Evolutionary conservation across 2,113 vertebrate species (phyloP), one percentile per base, ranked within the genome.

Genomic region (Gymnogyps californianus): DNA sequence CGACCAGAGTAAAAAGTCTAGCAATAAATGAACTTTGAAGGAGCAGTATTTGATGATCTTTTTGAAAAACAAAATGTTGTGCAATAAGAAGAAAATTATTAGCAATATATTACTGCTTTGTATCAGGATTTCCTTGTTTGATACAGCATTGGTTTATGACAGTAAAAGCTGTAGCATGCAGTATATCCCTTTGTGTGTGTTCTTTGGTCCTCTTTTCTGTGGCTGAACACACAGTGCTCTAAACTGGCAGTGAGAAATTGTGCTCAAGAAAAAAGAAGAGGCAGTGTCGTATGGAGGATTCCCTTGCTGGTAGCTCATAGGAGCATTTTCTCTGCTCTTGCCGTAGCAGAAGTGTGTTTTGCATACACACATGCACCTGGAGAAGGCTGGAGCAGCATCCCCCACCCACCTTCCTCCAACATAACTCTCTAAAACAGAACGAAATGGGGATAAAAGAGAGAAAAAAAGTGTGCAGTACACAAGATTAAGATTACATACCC

Each of bases 271-370:
- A 55, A 86, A 66, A 26, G 21, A 94, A 51, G 29, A 59, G 26
- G 29, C 36, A 6, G 15, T 17, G 13, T 26, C 0, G 0, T 69
- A 28, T 24, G 8, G 10, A 84, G 18, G 14, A 34, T 74, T 89
- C 32, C 47, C 17, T 40, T 75, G 55, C 40, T 62, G 69, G 34
- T 42, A 40, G 42, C 15, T 87, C 38, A 7, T 10, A 46, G 36
- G 10, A 78, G 42, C n/a, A 57, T 70, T 81, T 61, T 25, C 25
- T 75, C 36, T 46, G 15, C 36, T 49, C 47, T 72, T 80, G 26
- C 32, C 6, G 0, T 2, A 21, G 11, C 61, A 95, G 52, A 26
- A 91, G 5, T 51, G 17, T 54, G 22, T 31, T 95, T 78, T 66
- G 26, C 11, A 5, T 26, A 10, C 32, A 32, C 3, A 2, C 2